Conservation (phyloP, 2,113 vertebrate genomes). For the Salvator merianae region DNA sequence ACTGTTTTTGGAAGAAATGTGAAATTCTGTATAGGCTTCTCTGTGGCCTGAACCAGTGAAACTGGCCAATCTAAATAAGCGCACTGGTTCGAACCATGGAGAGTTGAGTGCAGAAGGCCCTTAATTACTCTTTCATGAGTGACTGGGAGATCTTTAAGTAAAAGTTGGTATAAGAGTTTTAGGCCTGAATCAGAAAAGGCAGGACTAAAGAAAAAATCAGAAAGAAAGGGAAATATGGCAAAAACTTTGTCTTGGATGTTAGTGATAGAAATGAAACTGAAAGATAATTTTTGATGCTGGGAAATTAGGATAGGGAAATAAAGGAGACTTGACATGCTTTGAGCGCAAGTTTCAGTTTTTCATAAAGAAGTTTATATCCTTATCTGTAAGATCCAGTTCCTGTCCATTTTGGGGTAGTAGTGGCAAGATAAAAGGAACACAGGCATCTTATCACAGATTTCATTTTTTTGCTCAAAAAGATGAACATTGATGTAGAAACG, state of each 20-base stretch:
- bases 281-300: background rate
- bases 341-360: background rate
- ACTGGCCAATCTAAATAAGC: no score
- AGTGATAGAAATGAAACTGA: background rate
- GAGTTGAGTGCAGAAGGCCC: no score
- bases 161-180: background rate
- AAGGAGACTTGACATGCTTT: background rate
- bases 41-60: no score
- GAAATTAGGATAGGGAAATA: background rate
- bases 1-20: no score
- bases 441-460: background rate
- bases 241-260: background rate
- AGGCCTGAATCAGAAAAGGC: background rate
- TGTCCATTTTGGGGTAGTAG: background rate
- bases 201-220: background rate
- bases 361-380: background rate
- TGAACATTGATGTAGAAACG: background rate
- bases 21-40: no score
- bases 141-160: background rate
- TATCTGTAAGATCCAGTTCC: background rate
- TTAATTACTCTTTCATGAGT: background rate
- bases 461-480: no score
- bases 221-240: background rate
- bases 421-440: background rate
- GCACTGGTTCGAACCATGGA: no score